Evolutionary conservation across 2,797 vertebrate genomes (phyloP).

Genomic region (Tiaroga cobitis): DNA sequence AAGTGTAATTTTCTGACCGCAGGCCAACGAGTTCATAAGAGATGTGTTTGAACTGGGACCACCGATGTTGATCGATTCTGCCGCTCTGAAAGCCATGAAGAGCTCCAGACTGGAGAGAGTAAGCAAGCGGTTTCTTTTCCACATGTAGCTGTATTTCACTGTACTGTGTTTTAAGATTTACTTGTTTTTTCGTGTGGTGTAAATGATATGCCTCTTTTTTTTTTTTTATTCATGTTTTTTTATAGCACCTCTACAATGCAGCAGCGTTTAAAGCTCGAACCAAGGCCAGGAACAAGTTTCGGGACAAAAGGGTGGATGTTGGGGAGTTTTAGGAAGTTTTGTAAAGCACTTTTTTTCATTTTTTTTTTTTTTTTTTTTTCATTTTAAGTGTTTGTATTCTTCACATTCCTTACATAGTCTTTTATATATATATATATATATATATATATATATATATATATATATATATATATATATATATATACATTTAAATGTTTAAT

Average conservation of each 20-base stretch:
- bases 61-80: constrained; percentile 89
- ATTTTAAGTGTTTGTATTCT: constrained; percentile 19
- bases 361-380: not conserved
- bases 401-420: constrained; percentile 1
- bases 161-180: not conserved
- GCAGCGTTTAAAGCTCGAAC: constrained; percentile 98
- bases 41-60: constrained; percentile 97
- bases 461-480: not conserved
- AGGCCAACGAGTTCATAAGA: constrained; percentile 97
- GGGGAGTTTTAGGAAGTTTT: constrained; percentile 86
- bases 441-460: not conserved
- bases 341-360: not conserved
- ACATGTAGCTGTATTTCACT: not conserved
- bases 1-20: not conserved
- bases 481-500: constrained; percentile 6
- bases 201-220: not conserved
- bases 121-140: constrained; percentile 22
- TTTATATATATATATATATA: not conserved
- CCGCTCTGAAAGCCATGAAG: constrained; percentile 94
- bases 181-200: not conserved
- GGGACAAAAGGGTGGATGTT: constrained; percentile 95
- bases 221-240: not conserved
- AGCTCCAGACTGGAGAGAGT: constrained; percentile 96
- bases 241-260: constrained; percentile 95
- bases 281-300: constrained; percentile 95